Evolutionary conservation across 2,113 vertebrate genomes (phyloP).

Genomic region (Pachypanchax playfairii): DNA sequence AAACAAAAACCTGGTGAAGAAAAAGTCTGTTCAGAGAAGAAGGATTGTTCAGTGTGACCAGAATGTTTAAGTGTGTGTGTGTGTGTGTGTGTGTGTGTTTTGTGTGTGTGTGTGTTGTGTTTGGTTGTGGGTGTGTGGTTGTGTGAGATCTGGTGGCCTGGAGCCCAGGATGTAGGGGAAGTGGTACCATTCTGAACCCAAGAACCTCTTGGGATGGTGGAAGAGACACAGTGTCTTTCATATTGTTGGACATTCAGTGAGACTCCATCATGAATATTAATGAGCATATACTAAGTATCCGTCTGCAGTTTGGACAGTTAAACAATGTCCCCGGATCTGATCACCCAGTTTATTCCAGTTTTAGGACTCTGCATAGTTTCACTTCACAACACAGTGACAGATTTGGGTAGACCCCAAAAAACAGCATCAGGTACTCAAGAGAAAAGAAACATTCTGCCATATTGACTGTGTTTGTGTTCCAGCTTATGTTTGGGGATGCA

Average conservation of each 20-base stretch:
- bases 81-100: background rate
- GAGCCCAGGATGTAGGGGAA: slow-evolving; percentile 63
- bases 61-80: slow-evolving; percentile 65
- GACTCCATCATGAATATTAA: slow-evolving; percentile 70
- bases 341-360: background rate
- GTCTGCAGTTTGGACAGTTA: slow-evolving; percentile 26
- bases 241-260: slow-evolving; percentile 54
- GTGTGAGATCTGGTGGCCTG: slow-evolving; percentile 40
- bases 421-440: background rate
- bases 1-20: slow-evolving; percentile 38
- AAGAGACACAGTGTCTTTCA: slow-evolving; percentile 63
- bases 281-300: slow-evolving; percentile 30
- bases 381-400: background rate
- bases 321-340: slow-evolving; percentile 11
- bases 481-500: slow-evolving; percentile 4
- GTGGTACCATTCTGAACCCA: slow-evolving; percentile 64
- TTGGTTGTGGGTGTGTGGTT: background rate
- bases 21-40: slow-evolving; percentile 49
- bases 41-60: slow-evolving; percentile 50
- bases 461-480: too few species aligned
- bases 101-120: slow-evolving; percentile 22
- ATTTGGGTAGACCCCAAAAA: too few species aligned
- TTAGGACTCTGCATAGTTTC: background rate
- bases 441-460: background rate
- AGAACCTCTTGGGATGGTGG: slow-evolving; percentile 52